Conservation (phyloP, 2,113 vertebrate genomes). For the Zosterops pallidus region DNA sequence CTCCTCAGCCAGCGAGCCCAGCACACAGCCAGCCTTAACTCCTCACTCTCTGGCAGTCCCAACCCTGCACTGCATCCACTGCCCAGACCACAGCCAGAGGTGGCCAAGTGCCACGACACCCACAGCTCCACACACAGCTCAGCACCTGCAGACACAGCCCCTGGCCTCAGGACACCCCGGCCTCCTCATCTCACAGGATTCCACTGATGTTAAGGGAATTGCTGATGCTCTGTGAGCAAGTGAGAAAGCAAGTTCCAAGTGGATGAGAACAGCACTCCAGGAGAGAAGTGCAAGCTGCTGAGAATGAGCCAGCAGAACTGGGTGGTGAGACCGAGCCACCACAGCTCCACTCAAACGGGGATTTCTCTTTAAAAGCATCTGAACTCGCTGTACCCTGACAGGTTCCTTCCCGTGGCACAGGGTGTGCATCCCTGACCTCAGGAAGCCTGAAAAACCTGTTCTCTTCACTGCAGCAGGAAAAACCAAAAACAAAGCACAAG, state of each 20-base stretch:
- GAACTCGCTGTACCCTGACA: not conserved
- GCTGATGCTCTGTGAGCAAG: not conserved
- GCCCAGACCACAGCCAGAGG: rapidly evolving
- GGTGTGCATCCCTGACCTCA: slow-evolving; percentile 60
- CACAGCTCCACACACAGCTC: not conserved
- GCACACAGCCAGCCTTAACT: not conserved
- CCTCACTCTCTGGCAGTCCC: not conserved
- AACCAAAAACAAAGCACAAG: slow-evolving; percentile 28
- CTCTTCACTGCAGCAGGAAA: slow-evolving; percentile 38
- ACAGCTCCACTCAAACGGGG: not conserved
- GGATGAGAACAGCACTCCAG: not conserved
- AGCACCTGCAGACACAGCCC: not conserved
- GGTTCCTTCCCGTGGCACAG: slow-evolving; percentile 44
- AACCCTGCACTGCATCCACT: not conserved
- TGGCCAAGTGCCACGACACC: not conserved
- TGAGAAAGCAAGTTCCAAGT: not conserved
- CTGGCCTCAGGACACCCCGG: not conserved
- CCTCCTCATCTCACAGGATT: not conserved
- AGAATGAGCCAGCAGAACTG: not conserved
- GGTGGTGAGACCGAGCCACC: not conserved
- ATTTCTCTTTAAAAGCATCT: slow-evolving; percentile 29
- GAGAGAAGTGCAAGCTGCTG: not conserved
- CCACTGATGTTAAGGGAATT: not conserved
- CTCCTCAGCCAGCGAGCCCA: not conserved
- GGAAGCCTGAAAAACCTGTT: slow-evolving; percentile 67